These are phyloP conservation scores for Petrophora chlorosata DNA, from an alignment of 2,888 invertebrate species.

Conservation along the genomic window DNA sequence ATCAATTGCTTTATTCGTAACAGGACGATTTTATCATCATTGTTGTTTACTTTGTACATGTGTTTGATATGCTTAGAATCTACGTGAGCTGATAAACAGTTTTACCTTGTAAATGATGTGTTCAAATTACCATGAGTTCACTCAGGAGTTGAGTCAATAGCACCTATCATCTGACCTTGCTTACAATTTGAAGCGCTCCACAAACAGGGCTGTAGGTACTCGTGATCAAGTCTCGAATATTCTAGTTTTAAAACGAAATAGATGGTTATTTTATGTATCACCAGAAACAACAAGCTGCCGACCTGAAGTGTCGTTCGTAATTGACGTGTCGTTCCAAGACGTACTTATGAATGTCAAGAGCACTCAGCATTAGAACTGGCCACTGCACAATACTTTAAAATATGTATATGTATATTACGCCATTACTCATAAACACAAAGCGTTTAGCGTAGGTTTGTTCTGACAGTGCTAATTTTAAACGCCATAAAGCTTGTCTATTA, in stretches of 20 bases:
- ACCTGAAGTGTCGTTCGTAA: background rate
- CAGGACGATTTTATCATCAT: background rate
- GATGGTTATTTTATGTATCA: background rate
- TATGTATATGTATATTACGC: background rate
- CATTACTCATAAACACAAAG: background rate
- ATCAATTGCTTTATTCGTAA: slow-evolving; percentile 7
- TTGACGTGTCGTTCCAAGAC: background rate
- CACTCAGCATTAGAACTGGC: no score
- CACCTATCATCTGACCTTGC: slow-evolving; percentile 16
- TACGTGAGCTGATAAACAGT: no score
- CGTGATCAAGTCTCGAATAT: background rate
- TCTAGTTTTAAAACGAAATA: background rate
- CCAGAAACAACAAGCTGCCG: background rate
- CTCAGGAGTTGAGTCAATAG: background rate
- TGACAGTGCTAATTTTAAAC: slow-evolving; percentile 40
- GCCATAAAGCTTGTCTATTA: slow-evolving; percentile 16
- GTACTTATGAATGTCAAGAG: background rate
- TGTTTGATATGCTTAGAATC: no score
- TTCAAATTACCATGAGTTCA: slow-evolving; percentile 1
- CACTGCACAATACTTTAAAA: no score
- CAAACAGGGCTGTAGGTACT: background rate
- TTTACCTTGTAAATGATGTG: no score
- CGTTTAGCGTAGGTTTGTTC: slow-evolving; percentile 3
- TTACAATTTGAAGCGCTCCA: slow-evolving; percentile 17
- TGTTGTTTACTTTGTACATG: background rate